Evolutionary conservation across 37 sponge, comb jelly and placozoan species (phyloP).

Genomic region (Halichondria panicea): DNA sequence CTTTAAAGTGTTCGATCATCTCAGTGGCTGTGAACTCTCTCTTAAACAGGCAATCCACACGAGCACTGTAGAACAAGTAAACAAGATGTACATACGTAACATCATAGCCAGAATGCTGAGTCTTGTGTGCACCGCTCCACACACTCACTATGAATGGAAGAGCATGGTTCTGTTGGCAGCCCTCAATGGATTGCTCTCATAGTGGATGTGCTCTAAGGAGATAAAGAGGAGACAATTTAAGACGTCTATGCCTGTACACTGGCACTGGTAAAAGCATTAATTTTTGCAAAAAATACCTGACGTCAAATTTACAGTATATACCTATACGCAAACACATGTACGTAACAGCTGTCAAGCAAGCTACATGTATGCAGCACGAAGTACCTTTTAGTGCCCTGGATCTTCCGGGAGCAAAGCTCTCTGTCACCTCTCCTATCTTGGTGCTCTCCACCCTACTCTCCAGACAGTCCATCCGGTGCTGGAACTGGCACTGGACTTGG

Average conservation of each 20-base stretch:
- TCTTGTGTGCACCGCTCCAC: background rate
- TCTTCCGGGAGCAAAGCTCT: constrained; percentile 75
- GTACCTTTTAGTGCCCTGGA: constrained; percentile 54
- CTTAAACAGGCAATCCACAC: constrained; percentile 85
- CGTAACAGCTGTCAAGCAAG: background rate
- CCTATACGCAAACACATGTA: constrained; percentile 1
- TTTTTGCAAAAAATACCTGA: background rate
- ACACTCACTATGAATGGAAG: constrained; percentile 31
- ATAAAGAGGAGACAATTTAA: background rate
- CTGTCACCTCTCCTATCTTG: constrained; percentile 53
- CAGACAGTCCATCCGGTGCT: constrained; percentile 78
- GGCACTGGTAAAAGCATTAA: no score
- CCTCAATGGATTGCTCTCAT: constrained; percentile 34
- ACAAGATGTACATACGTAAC: background rate
- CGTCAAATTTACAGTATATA: constrained; percentile 8
- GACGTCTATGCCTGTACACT: no score
- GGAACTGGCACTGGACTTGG: constrained; percentile 66
- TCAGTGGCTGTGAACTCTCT: constrained; percentile 73
- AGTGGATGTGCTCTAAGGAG: constrained; percentile 72
- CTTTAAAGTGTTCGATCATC: constrained; percentile 75
- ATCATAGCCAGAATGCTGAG: background rate
- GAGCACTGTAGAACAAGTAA: constrained; percentile 54
- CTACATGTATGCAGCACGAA: background rate
- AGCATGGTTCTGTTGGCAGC: constrained; percentile 18
- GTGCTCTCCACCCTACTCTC: constrained; percentile 39